These are phyloP conservation scores for Thymelicus acteon DNA, from an alignment of 2,888 invertebrate species.

Conservation along the genomic window DNA sequence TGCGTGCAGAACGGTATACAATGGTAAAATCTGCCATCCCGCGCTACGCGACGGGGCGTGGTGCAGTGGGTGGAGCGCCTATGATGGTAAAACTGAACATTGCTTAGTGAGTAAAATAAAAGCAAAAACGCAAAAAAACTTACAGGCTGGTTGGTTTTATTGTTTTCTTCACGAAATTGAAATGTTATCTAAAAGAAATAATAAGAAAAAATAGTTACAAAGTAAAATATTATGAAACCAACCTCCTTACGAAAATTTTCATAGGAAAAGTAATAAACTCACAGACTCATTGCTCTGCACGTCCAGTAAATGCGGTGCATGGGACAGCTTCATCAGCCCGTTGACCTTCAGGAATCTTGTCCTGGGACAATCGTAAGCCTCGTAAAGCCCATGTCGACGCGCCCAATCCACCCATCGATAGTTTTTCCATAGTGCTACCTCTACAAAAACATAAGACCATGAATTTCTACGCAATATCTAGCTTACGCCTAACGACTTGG, in stretches of 20 bases:
- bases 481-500: no score
- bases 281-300: constrained; percentile 75
- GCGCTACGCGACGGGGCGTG: no score
- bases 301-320: constrained; percentile 71
- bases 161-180: constrained; percentile 61
- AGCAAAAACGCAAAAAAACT: constrained; percentile 24
- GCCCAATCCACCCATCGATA: constrained; percentile 80
- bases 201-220: background rate
- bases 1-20: no score
- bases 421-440: constrained; percentile 70
- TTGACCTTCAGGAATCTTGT: constrained; percentile 68
- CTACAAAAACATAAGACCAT: constrained; percentile 46
- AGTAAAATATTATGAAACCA: no score
- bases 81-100: background rate
- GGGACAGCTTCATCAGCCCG: constrained; percentile 70
- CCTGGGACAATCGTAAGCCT: constrained; percentile 70
- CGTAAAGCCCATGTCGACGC: constrained; percentile 66
- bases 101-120: background rate
- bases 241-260: background rate
- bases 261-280: constrained; percentile 36
- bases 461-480: no score
- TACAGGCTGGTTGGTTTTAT: constrained; percentile 51
- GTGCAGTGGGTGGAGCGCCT: no score
- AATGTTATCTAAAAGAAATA: constrained; percentile 58
- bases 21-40: no score